Conservation (phyloP, 2,113 vertebrate genomes). For the Malurus melanocephalus region DNA sequence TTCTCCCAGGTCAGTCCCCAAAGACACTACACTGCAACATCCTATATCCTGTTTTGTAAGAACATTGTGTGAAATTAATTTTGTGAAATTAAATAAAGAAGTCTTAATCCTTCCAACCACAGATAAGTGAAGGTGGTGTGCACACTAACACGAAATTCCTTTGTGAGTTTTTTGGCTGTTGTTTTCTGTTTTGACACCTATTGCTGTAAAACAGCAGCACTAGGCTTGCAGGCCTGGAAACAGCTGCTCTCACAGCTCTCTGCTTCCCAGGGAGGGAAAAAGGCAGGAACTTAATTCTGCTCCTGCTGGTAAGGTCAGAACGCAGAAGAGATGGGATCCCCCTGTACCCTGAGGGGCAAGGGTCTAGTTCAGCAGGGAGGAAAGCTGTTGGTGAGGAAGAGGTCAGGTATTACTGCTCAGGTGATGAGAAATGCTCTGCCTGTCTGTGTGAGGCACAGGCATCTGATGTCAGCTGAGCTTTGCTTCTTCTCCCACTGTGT, state of each 20-base stretch:
- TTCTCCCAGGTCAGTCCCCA: not conserved
- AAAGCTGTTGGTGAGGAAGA: not conserved
- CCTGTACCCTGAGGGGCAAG: rapidly evolving
- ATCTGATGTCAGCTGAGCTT: rapidly evolving
- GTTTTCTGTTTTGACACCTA: not conserved
- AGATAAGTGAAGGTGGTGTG: not conserved
- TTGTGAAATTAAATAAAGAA: not conserved
- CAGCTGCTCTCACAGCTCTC: not conserved
- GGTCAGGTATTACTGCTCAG: not conserved
- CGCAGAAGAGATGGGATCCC: not conserved
- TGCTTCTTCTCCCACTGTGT: not conserved
- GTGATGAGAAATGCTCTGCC: not conserved
- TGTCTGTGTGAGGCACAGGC: not conserved
- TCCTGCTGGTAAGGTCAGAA: not conserved
- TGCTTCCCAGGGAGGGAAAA: not conserved
- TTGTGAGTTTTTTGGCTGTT: not conserved
- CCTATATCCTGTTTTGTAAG: not conserved
- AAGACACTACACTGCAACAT: not conserved
- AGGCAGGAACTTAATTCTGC: not conserved
- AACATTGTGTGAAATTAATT: not conserved
- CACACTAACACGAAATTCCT: not conserved
- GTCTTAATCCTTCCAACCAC: not conserved
- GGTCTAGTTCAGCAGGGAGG: not conserved
- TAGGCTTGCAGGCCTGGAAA: not conserved
- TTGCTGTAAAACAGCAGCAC: not conserved